Evolutionary conservation across 2,888 invertebrate genomes (phyloP).

Genomic region (Dryadula phaetusa): DNA sequence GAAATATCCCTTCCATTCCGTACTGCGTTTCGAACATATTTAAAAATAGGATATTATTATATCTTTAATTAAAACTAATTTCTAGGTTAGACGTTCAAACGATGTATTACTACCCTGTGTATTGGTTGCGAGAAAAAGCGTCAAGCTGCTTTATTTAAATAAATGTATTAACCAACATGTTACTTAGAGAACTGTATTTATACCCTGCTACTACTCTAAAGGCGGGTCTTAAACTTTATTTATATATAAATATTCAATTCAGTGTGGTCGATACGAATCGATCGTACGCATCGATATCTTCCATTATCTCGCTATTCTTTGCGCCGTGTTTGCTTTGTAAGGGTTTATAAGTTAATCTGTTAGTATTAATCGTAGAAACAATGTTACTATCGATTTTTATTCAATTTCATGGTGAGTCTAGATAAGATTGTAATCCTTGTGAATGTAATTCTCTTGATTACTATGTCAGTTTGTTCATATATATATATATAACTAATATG

Average conservation of each 20-base stretch:
- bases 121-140: too few relatives aligned
- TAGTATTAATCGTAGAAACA: conserved; percentile 41
- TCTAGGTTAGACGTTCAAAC: too few relatives aligned
- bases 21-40: too few relatives aligned
- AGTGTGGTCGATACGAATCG: conserved; percentile 25
- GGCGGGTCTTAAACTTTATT: neutral
- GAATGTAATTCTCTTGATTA: conserved; percentile 13
- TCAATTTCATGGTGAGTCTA: conserved; percentile 57
- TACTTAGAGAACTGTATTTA: neutral
- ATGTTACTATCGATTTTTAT: conserved; percentile 48
- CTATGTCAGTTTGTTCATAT: neutral
- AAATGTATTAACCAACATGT: neutral
- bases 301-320: conserved; percentile 42
- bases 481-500: too few relatives aligned
- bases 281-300: conserved; percentile 36
- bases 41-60: too few relatives aligned
- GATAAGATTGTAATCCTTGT: conserved; percentile 50
- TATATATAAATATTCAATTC: conserved; percentile 16
- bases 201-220: neutral
- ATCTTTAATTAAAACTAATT: too few relatives aligned
- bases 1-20: too few relatives aligned
- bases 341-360: conserved; percentile 45
- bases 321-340: conserved; percentile 45
- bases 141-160: too few relatives aligned
- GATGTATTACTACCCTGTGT: too few relatives aligned